Evolutionary conservation across 2,888 invertebrate species (phyloP), one percentile per base, ranked within the genome.

Genomic region (Cantharis flavilabris): DNA sequence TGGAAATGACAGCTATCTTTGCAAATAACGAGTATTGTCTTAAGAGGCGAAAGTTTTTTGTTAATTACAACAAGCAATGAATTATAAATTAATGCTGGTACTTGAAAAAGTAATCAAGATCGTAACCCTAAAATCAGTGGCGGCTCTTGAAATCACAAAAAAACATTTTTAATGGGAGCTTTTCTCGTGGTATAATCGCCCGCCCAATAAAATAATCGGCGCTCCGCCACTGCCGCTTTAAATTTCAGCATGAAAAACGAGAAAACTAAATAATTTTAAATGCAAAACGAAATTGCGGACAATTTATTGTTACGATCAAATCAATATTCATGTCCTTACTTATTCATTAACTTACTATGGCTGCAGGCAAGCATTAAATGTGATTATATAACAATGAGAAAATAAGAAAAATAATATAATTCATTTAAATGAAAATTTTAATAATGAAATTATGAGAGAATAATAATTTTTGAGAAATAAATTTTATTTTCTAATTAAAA

Each of bases 1-100:
- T 86, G 84, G 84, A 85, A 85, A 84, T 85, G 80, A 81, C 81
- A 81, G 80, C 78, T 78, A 72, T 77, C 76, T 79, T 79, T 76
- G 73, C 28, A 73, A 71, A 72, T 64, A 75, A 72, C 72, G 75
- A 73, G 75, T 72, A 75, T 73, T 78, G 76, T 78, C 71, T 23
- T 67, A n/a, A 65, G 23, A 18, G 23, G 23, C 18, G n/a, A 65
- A 18, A 2, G 49, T 49, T 49, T 49, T 49, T 49, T 49, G 49
- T 49, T 49, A 49, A 49, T 49, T 49, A 13, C 49, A 49, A 49
- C 49, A 49, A n/a, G 49, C 49, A 49, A 49, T 49, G 49, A 49
- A 49, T 49, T 49, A 49, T 49, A 49, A 49, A 49, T 49, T 49
- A 49, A 49, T 5, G n/a, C n/a, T 0, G 1, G 16, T 16, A n/a